Base-by-base conservation (phyloP, 2,888 invertebrate species). In the Acanthosepion lycidas region DNA sequence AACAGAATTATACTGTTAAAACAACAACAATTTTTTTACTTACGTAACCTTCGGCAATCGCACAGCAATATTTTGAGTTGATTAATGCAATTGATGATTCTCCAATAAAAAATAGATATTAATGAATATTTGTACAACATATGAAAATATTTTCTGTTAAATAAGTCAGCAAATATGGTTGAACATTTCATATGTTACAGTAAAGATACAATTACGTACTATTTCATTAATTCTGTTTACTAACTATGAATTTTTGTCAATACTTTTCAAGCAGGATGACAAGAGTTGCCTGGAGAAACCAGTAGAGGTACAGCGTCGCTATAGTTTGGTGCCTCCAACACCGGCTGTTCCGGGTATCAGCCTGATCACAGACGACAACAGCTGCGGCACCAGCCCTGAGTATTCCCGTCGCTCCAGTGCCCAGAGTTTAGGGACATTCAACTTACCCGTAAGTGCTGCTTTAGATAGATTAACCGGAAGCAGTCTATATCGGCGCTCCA, bases 351-450 rank as follows among this genome's bases (percentile, higher is more conserved):
- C 97, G 48, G 95, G 96, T 64, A 96, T 97, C 94, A 96, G 96
- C 95, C 96, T 96, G 95, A 96, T 96, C 93, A 95, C 96, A 51
- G 97, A 97, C 51, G 96, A 96, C 94, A 95, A 95, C 33, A 78
- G 51, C 55, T 93, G 93, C 93, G 94, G 91, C 94, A 95, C 95
- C 64, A 96, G 96, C 55, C 95, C 95, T n/a, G 96, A 96, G 95
- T 96, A 96, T 94, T 96, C 96, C 33, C 96, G 97, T 94, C 95
- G 97, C 78, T 96, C 97, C 94, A 97, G 97, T 95, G 97, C 97
- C 20, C 97, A 97, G 95, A 97, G 97, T 95, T 96, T 97, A 94
- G 97, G 97, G 93, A 96, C 97, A 26, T 96, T 97, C 94, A 96
- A 96, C 91, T 95, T 96, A 94, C 96, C 97, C 93, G 97, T 97